phyloP scores from a whole-genome alignment of 2,888 invertebrate species.

The Diabrotica balteata region DNA sequence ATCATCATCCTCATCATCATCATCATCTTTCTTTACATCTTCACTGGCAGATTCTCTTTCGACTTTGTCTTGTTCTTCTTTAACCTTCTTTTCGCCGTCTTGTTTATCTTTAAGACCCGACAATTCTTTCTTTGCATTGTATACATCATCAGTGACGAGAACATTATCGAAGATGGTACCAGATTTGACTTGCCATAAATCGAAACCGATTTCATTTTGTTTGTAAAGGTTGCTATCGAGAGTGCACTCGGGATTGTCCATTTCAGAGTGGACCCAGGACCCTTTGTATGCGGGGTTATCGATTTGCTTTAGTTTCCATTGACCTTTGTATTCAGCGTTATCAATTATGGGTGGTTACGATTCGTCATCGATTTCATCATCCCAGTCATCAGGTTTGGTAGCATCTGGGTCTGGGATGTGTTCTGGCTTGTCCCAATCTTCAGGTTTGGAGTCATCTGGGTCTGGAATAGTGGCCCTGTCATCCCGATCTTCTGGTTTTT shows the following conservation, averaged over 20 bases:
- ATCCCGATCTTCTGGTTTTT: constrained; percentile 98
- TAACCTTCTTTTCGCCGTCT: constrained; percentile 97
- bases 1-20: constrained; percentile 72
- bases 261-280: constrained; percentile 97
- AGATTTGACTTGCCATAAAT: constrained; percentile 98
- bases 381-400: constrained; percentile 98
- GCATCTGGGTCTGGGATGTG: constrained; percentile 98
- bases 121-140: constrained; percentile 74
- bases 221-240: constrained; percentile 86
- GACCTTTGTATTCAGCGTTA: constrained; percentile 98
- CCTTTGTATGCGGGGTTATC: constrained; percentile 98
- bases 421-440: constrained; percentile 98
- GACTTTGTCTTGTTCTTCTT: constrained; percentile 81
- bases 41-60: constrained; percentile 73
- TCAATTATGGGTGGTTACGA: constrained; percentile 99
- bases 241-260: constrained; percentile 96
- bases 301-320: constrained; percentile 98
- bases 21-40: constrained; percentile 66
- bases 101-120: constrained; percentile 73
- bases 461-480: constrained; percentile 92
- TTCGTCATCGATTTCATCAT: constrained; percentile 90
- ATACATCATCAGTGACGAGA: constrained; percentile 88
- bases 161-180: constrained; percentile 99
- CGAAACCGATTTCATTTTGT: constrained; percentile 91
- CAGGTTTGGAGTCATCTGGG: constrained; percentile 94